Evolutionary conservation across 2,888 invertebrate genomes (phyloP).

Genomic region (Chalcis sispes): DNA sequence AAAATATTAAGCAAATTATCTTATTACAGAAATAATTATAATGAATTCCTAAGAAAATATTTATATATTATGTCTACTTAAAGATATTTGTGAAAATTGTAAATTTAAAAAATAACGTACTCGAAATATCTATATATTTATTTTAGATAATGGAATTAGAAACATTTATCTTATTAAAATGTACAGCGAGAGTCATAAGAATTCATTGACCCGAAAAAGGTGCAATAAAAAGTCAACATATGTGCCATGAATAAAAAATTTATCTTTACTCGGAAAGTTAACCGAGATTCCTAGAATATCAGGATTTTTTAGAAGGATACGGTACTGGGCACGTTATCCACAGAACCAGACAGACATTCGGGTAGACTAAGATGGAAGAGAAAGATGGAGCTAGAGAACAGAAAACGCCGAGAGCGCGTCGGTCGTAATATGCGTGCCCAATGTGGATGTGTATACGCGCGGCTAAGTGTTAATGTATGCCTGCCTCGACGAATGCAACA

Average conservation of each 20-base stretch:
- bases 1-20: too few relatives aligned
- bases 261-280: conserved; percentile 6
- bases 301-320: conserved; percentile 29
- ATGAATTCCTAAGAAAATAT: too few relatives aligned
- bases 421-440: background rate
- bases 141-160: too few relatives aligned
- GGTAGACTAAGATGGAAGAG: conserved; percentile 3
- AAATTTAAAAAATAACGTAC: too few relatives aligned
- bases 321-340: conserved; percentile 8
- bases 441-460: too few relatives aligned
- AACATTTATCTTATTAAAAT: background rate
- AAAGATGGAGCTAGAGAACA: background rate
- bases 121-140: too few relatives aligned
- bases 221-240: background rate
- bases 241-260: conserved; percentile 6
- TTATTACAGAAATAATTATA: too few relatives aligned
- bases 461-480: background rate
- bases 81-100: too few relatives aligned
- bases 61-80: too few relatives aligned
- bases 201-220: conserved; percentile 18
- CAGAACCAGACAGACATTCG: background rate
- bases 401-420: background rate
- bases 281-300: background rate
- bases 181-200: background rate
- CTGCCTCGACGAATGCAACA: background rate